phyloP scores from a whole-genome alignment of 2,888 invertebrate genomes.

The Junonia oenone region DNA sequence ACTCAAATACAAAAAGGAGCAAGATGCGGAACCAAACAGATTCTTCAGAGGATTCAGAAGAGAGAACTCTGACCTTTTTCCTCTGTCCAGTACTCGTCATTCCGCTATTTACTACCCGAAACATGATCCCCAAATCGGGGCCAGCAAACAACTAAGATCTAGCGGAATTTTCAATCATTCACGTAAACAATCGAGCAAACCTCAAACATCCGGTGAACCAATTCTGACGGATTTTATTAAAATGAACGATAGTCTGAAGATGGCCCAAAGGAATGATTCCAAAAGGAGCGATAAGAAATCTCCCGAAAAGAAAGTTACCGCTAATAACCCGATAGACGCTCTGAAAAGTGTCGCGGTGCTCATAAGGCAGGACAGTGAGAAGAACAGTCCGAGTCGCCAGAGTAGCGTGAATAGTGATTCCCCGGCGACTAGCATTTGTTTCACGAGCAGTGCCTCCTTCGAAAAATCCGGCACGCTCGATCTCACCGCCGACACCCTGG shows the following conservation, averaged over 20 bases:
- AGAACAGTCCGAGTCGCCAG: slow-evolving; percentile 57
- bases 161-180: slow-evolving; percentile 86
- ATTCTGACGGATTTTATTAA: slow-evolving; percentile 85
- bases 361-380: slow-evolving; percentile 62
- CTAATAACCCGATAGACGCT: slow-evolving; percentile 66
- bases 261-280: slow-evolving; percentile 61
- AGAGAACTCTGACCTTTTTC: slow-evolving; percentile 91
- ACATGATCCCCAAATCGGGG: slow-evolving; percentile 68
- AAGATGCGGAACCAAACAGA: slow-evolving; percentile 85
- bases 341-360: slow-evolving; percentile 64
- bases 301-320: slow-evolving; percentile 45
- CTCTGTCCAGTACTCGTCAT: slow-evolving; percentile 85
- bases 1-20: slow-evolving; percentile 82
- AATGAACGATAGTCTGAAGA: slow-evolving; percentile 73
- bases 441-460: slow-evolving; percentile 53
- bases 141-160: slow-evolving; percentile 77
- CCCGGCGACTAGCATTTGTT: slow-evolving; percentile 65
- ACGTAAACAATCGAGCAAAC: slow-evolving; percentile 77
- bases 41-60: slow-evolving; percentile 89
- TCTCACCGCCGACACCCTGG: slow-evolving; percentile 55
- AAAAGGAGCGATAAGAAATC: slow-evolving; percentile 53
- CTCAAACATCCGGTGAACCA: slow-evolving; percentile 81
- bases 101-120: slow-evolving; percentile 84
- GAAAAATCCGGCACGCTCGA: slow-evolving; percentile 60
- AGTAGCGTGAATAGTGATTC: slow-evolving; percentile 66